phyloP scores from a whole-genome alignment of 2,888 invertebrate genomes.

The Dorcus hopei region DNA sequence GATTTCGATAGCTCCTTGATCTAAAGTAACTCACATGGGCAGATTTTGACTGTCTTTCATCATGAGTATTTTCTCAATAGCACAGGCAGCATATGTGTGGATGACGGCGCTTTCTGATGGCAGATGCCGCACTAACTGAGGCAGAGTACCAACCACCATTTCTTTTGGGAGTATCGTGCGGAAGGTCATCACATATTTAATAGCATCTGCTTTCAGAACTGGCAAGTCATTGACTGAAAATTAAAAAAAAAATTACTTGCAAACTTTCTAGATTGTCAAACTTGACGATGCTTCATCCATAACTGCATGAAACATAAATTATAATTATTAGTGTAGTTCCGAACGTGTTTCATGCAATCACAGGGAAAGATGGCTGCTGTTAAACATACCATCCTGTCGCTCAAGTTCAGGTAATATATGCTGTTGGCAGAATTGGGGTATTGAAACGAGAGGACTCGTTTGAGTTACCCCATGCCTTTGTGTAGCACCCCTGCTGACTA shows the following conservation, averaged over 20 bases:
- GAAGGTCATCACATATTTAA: conserved; percentile 96
- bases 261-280: neutral
- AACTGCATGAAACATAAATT: neutral
- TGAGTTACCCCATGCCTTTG: conserved; percentile 89
- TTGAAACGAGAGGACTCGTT: conserved; percentile 84
- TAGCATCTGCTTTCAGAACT: conserved; percentile 92
- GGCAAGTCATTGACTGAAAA: conserved; percentile 79
- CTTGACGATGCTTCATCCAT: neutral
- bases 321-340: too few relatives aligned
- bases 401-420: conserved; percentile 86
- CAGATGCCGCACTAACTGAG: conserved; percentile 76
- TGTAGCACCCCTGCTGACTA: conserved; percentile 87
- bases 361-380: neutral
- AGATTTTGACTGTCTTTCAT: conserved; percentile 58
- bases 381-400: conserved; percentile 60
- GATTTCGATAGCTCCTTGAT: neutral
- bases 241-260: conserved; percentile 14
- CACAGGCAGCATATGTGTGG: conserved; percentile 92
- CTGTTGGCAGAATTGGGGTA: conserved; percentile 82
- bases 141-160: conserved; percentile 70
- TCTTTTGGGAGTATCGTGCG: conserved; percentile 83
- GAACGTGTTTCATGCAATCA: neutral
- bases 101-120: conserved; percentile 79
- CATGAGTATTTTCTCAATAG: conserved; percentile 82
- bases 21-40: conserved; percentile 51